These are phyloP conservation scores for Isaurus tuberculatus DNA, from an alignment of 92 coral and sea anemone genomes.

Conservation along the genomic window DNA sequence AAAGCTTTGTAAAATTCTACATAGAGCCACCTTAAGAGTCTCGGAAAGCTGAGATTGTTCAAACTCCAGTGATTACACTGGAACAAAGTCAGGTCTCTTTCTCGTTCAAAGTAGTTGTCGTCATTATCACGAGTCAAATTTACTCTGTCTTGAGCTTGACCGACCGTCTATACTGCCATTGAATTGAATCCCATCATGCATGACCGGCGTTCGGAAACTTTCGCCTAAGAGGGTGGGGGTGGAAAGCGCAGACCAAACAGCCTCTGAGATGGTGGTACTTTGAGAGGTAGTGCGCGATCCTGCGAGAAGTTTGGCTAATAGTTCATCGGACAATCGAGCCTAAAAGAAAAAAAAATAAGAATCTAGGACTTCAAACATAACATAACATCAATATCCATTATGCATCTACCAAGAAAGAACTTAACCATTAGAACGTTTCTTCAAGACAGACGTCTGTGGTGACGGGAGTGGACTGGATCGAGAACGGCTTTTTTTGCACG, in stretches of 20 bases:
- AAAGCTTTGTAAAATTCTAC: too few species aligned
- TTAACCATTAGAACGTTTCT: too few species aligned
- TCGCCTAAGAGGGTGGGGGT: constrained; percentile 51
- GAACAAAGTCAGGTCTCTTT: not conserved
- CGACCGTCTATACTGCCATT: constrained; percentile 1
- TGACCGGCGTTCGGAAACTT: not conserved
- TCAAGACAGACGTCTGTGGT: too few species aligned
- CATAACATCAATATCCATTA: too few species aligned
- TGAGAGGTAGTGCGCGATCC: constrained; percentile 94
- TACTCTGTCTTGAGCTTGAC: constrained; percentile 30
- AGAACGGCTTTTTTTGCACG: too few species aligned
- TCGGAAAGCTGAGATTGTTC: too few species aligned
- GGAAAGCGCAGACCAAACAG: constrained; percentile 73
- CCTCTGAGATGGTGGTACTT: constrained; percentile 86
- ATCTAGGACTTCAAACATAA: not conserved
- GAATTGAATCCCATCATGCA: not conserved
- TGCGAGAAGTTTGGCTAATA: constrained; percentile 82
- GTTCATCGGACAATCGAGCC: constrained; percentile 77
- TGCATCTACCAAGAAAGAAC: too few species aligned
- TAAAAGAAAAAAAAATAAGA: not conserved
- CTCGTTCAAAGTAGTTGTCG: not conserved
- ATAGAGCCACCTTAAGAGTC: too few species aligned
- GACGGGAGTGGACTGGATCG: too few species aligned
- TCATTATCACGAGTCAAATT: not conserved
- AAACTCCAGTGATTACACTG: too few species aligned